Evolutionary conservation across 2,797 vertebrate genomes (phyloP), one percentile per base, ranked within the genome.

Genomic region (Leptodactylus fallax): DNA sequence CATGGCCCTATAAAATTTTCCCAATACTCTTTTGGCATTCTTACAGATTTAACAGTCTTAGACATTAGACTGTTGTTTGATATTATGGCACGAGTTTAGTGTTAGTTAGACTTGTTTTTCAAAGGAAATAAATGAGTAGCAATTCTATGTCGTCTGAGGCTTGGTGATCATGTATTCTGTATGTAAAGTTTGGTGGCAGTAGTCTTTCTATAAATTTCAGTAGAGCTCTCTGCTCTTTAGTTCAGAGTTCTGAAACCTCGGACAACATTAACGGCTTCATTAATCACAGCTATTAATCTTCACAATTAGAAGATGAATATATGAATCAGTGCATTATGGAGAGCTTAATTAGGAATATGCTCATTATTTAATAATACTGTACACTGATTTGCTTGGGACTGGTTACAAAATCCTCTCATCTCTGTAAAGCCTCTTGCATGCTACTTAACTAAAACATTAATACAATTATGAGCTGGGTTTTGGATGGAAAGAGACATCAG

Each of bases 261-360:
- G 45, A 8, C 56, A 25, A 23, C 60, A 87, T 69, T 78, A 67
- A 56, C 47, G 56, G 80, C 80, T 65, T 87, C 25, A 83, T 83
- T 87, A 83, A 83, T 78, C 60, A 83, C 25, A 78, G 55, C 72
- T 83, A 83, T 83, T 87, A 87, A 87, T 87, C 71, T 77, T 49
- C 23, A 67, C 72, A 87, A 76, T 83, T 83, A 87, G 21, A 25
- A 53, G 72, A 87, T 6, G 13, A 36, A 16, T 8, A 47, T 47
- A 19, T 60, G 27, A 87, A 78, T 36, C 49, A 67, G 14, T 77
- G 56, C 14, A 67, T 65, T 63, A 65, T 47, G 47, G 19, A 55
- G 49, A 67, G 58, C 27, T 87, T 87, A 83, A 67, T 83, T 49
- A n/a, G 51, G 79, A 45, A 87, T 51, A 72, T 53, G 60, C 36